A percentile compares a stretch with the other conserved stretches of the same genome.
These are phyloP conservation scores for Actinopyga echinites DNA, from an alignment of 53 echinoderm and acorn worm species.

Conservation along the genomic window DNA sequence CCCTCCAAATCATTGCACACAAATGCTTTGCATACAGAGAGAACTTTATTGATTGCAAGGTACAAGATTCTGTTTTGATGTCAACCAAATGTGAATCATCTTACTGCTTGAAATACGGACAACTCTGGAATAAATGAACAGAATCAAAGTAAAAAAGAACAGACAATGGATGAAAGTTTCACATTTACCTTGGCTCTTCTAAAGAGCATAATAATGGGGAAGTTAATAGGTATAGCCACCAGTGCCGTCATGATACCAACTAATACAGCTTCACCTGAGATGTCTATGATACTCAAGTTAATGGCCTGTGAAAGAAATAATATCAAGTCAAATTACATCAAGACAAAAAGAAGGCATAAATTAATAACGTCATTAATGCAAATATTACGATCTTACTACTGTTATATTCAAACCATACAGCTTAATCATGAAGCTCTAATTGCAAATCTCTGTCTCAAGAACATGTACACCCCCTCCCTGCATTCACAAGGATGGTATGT, in stretches of 20 bases:
- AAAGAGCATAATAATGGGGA: conserved; percentile 95
- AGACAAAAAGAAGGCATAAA: neutral
- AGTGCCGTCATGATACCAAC: conserved; percentile 93
- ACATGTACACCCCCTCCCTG: too few species aligned
- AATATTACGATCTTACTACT: neutral
- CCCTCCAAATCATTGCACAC: too few species aligned
- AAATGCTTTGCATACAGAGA: too few species aligned
- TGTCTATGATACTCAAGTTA: conserved; percentile 3
- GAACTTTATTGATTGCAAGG: too few species aligned
- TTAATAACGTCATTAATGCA: neutral
- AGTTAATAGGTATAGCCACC: conserved; percentile 88
- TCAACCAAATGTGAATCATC: too few species aligned
- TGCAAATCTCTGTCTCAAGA: too few species aligned
- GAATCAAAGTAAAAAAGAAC: neutral
- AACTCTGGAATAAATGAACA: too few species aligned
- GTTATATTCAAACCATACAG: too few species aligned
- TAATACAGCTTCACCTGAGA: conserved; percentile 85
- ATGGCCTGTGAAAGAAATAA: neutral
- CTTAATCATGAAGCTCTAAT: too few species aligned
- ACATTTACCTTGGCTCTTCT: conserved; percentile 73
- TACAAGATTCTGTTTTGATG: too few species aligned
- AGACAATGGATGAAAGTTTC: neutral
- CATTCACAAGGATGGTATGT: too few species aligned
- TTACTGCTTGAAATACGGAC: too few species aligned
- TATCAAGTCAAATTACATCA: neutral